phyloP scores from a whole-genome alignment of 2,888 invertebrate species.

The Scaptomyza caliginosa region DNA sequence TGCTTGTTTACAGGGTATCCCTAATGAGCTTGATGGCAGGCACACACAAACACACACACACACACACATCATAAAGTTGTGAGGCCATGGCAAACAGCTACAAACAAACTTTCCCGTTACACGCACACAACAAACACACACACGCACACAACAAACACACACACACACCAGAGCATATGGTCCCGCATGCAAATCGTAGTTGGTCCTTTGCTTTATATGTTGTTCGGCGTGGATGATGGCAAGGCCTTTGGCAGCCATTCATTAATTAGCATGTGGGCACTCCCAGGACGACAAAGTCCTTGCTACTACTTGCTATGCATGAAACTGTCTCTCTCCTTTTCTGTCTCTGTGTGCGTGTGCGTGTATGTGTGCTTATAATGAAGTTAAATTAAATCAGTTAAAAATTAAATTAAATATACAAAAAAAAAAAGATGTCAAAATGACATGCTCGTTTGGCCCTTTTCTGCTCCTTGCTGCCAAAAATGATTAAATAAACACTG shows the following conservation, averaged over 20 bases:
- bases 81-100: conserved; percentile 23
- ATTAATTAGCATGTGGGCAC: conserved; percentile 76
- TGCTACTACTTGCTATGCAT: conserved; percentile 14
- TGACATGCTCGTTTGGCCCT: conserved; percentile 29
- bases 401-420: conserved; percentile 67
- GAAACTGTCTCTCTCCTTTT: conserved; percentile 5
- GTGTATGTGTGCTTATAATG: conserved; percentile 6
- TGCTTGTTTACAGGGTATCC: conserved; percentile 40
- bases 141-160: conserved; percentile 3
- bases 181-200: conserved; percentile 65
- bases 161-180: conserved; percentile 6
- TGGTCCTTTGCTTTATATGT: conserved; percentile 30
- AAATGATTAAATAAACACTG: conserved; percentile 63
- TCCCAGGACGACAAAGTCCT: conserved; percentile 48
- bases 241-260: conserved; percentile 64
- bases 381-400: conserved; percentile 75
- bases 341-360: background rate
- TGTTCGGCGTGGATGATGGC: conserved; percentile 34
- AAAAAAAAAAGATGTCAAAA: conserved; percentile 25
- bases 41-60: conserved; percentile 9
- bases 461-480: conserved; percentile 16
- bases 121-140: conserved; percentile 28
- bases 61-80: conserved; percentile 7
- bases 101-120: conserved; percentile 30
- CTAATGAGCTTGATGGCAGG: conserved; percentile 28